Conservation (phyloP, 2,113 vertebrate genomes). For the Pygoscelis antarcticus region DNA sequence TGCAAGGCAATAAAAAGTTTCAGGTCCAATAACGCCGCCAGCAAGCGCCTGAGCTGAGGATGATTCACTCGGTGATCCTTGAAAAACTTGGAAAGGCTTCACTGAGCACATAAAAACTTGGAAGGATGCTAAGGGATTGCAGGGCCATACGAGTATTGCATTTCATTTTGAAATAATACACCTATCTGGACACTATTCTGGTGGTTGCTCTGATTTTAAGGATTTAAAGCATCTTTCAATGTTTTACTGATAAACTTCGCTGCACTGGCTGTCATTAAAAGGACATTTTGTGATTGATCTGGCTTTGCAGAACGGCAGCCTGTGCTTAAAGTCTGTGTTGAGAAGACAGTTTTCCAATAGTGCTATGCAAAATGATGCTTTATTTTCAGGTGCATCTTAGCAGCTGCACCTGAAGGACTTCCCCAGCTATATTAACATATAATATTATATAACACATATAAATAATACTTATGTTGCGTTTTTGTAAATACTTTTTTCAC, state of each 20-base stretch:
- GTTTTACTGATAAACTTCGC: background rate
- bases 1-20: background rate
- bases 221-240: background rate
- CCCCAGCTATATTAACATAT: background rate
- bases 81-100: background rate
- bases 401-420: background rate
- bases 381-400: background rate
- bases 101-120: background rate
- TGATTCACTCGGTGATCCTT: background rate
- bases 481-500: background rate
- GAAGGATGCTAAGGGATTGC: background rate
- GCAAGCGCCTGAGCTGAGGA: background rate
- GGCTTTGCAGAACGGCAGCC: background rate
- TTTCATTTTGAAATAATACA: background rate
- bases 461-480: background rate
- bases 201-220: background rate
- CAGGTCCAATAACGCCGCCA: fast-evolving
- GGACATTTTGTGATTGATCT: background rate
- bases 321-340: background rate
- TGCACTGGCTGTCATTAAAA: background rate
- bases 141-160: fast-evolving
- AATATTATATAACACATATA: no score
- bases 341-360: background rate
- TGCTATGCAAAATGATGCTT: background rate
- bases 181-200: background rate